Base-by-base conservation (phyloP, 30 jellyfish, hydroid and myxozoan genomes). In the Cassiopea andromeda region DNA sequence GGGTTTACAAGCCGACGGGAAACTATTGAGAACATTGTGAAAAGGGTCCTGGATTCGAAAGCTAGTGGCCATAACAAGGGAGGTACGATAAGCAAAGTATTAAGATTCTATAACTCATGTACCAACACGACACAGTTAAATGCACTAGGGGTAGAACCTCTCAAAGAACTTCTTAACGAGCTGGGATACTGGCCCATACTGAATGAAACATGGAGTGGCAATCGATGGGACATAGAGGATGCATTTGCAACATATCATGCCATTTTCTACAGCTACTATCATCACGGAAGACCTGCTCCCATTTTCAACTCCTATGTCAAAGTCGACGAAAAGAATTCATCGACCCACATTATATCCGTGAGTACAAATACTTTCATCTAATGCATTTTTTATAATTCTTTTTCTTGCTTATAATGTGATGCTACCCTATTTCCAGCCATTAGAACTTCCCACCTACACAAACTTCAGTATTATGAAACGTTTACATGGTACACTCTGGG, bases 151-250 rank as follows among this genome's bases (percentile, higher is more conserved):
- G 89, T 69, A 60, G 72, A 71, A 15, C 96, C 96, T 17, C 80
- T 89, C 18, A 45, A 61, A 46, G 54, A 72, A 1, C 73, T 89
- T 13, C 72, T 89, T 4, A 58, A 2, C 15, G 67, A 12, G 47
- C 91, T 78, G 15, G 96, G 96, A 10, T 71, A 89, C 9, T 89
- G 96, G 96, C 96, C 96, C 1, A 9, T 82, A 71, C 74, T 89
- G 2, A 89, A 89, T 74, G 60, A 76, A 3, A 47, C 91, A 0
- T 89, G 96, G 96, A 78, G 71, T 71, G 92, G 73, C 14, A 73
- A 44, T 9, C 71, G 70, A 4, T 89, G 96, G 96, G 61, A 59
- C n/a, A 45, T 75, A 48, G 87, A 83, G 43, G 77, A 89, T 43
- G 89, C 91, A 8, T 44, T 81, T 46, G 69, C 44, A 14, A 57